phyloP scores from a whole-genome alignment of 2,797 vertebrate species.

The Characodon lateralis region DNA sequence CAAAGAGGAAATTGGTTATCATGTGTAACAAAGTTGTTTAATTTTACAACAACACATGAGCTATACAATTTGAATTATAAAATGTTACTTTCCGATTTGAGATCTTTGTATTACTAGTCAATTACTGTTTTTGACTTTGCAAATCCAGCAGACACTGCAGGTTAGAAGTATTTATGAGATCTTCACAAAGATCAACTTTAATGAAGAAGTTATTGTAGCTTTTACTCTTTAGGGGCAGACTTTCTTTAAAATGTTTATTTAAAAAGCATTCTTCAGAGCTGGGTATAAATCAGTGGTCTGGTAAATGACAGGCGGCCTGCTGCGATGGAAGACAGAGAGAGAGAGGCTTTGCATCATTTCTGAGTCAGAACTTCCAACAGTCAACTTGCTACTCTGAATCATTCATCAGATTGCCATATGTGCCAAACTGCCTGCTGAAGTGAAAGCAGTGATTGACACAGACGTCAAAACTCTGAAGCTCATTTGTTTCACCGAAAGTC shows the following conservation, averaged over 20 bases:
- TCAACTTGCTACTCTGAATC: background rate
- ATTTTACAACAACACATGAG: background rate
- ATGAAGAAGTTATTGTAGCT: background rate
- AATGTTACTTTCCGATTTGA: background rate
- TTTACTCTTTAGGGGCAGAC: background rate
- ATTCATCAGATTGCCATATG: slow-evolving; percentile 2
- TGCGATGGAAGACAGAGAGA: background rate
- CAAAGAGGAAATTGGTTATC: background rate
- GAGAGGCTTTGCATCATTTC: background rate
- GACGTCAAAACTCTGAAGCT: background rate
- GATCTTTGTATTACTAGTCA: background rate
- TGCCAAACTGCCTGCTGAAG: background rate
- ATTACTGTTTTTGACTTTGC: background rate
- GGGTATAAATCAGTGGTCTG: background rate
- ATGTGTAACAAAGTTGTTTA: background rate
- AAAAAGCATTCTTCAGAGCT: background rate
- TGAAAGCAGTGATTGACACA: background rate
- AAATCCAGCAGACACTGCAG: too few species aligned
- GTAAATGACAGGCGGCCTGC: background rate
- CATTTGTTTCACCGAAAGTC: background rate
- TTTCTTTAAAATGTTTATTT: background rate
- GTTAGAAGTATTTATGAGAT: background rate
- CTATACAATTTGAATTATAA: background rate
- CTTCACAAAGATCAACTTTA: background rate
- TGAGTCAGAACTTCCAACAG: background rate